phyloP scores from a whole-genome alignment of 2,113 vertebrate genomes.

The Leptobrachium ailaonicum region DNA sequence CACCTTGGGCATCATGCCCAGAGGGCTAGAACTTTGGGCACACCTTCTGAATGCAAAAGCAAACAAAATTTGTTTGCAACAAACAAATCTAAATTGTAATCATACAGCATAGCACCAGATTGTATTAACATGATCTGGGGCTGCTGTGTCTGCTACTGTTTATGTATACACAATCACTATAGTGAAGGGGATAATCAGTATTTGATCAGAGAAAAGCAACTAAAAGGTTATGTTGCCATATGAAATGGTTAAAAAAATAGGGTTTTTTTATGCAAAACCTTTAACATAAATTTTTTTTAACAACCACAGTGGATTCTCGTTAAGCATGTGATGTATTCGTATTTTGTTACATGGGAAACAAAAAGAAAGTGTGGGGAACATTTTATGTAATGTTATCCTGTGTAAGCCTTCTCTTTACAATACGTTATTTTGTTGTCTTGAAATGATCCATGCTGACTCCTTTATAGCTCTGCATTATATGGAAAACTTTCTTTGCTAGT shows the following conservation, averaged over 20 bases:
- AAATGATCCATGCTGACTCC: constrained; percentile 14
- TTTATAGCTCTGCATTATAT: constrained; percentile 16
- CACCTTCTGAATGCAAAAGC: too few relatives aligned
- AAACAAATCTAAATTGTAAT: too few relatives aligned
- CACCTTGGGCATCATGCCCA: too few relatives aligned
- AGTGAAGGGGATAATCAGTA: too few relatives aligned
- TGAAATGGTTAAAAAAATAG: neutral
- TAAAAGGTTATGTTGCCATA: too few relatives aligned
- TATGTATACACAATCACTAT: too few relatives aligned
- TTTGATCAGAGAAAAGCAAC: too few relatives aligned
- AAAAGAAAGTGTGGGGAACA: neutral
- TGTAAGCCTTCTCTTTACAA: constrained; percentile 9
- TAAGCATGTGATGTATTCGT: neutral
- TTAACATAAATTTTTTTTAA: neutral
- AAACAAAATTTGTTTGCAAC: too few relatives aligned
- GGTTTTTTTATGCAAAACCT: neutral
- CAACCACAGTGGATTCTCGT: neutral
- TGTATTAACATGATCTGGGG: too few relatives aligned
- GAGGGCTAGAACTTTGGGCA: too few relatives aligned
- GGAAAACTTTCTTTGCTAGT: constrained; percentile 25
- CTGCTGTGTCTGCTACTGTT: too few relatives aligned
- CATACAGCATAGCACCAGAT: too few relatives aligned
- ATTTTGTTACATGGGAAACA: neutral
- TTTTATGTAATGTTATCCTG: neutral
- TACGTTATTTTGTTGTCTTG: constrained; percentile 31